phyloP scores from a whole-genome alignment of 1,140 invertebrate species.

The Neotoxoptera formosana region DNA sequence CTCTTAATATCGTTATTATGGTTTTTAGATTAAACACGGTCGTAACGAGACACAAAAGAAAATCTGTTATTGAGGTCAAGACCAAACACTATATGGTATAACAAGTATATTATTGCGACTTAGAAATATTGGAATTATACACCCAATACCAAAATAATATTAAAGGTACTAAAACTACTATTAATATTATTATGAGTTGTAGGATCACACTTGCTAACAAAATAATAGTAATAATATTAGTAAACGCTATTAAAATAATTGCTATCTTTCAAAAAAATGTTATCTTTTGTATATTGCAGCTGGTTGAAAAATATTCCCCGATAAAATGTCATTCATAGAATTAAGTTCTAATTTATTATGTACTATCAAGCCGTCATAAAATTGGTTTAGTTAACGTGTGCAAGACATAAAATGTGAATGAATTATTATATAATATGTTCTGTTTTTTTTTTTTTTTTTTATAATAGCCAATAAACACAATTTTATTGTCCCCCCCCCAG shows the following conservation, averaged over 20 bases:
- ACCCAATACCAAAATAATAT: not conserved
- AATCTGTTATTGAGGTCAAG: not conserved
- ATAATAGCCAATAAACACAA: not conserved
- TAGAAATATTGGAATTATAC: not conserved
- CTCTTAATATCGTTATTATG: not conserved
- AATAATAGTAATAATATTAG: not conserved
- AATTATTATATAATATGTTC: not conserved
- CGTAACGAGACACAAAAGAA: not conserved
- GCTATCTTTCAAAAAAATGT: not conserved
- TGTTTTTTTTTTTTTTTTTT: not conserved
- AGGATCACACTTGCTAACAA: not conserved
- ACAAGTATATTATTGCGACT: not conserved
- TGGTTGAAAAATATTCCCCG: not conserved
- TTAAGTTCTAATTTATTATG: not conserved
- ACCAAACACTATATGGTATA: not conserved
- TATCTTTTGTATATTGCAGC: not conserved
- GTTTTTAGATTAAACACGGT: not conserved
- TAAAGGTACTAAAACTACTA: not conserved
- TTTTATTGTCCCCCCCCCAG: slow-evolving; percentile 1
- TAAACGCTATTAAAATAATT: not conserved
- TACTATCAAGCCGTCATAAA: not conserved
- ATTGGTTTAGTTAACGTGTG: slow-evolving; percentile 11
- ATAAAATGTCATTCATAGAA: not conserved
- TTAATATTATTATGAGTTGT: not conserved
- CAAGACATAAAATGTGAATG: not conserved